Base-by-base conservation (phyloP, 2,797 vertebrate species). In the Hemitrygon akajei region DNA sequence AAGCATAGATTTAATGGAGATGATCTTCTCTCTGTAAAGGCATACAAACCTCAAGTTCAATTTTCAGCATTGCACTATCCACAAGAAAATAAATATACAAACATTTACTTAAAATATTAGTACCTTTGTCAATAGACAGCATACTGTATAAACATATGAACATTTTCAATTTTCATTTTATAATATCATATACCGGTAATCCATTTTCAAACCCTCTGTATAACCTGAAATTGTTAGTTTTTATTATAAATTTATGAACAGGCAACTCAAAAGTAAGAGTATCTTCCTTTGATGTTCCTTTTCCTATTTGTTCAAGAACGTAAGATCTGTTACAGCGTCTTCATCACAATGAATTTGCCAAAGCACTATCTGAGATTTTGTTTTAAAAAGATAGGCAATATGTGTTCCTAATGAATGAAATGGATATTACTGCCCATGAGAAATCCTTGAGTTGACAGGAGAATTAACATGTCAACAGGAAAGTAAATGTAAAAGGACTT, bases 391-490 rank as follows among this genome's bases (percentile, higher is more conserved):
- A 89, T 37, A 11, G 7, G 10, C 86, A 89, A 34, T 89, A 60
- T 66, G 60, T 37, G 37, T 11, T 69, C 60, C n/a, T 76, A 93
- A 93, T 75, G 40, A 93, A 93, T 93, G 40, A 25, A 75, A 93
- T 75, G 40, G 69, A 75, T 76, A 76, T 76, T 58, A 76, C 56
- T 27, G 73, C 71, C 91, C 71, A 56, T 56, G 37, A 93, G 71
- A 93, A 76, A 73, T 93, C 89, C 37, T 91, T 91, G 60, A 91
- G 71, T 93, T 93, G 91, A 93, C 91, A 93, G 91, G 25, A 18
- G 71, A 76, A 93, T 93, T 76, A 93, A 93, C 25, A 93, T 93
- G 66, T 93, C 91, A 93, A 40, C 47, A 56, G 69, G 71, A 58
- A 93, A 76, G 91, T 76, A 76, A 93, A 93, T 93, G 91, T 16